Evolutionary conservation across 2,888 invertebrate species (phyloP), one percentile per base, ranked within the genome.

Genomic region (Syrphus vitripennis): DNA sequence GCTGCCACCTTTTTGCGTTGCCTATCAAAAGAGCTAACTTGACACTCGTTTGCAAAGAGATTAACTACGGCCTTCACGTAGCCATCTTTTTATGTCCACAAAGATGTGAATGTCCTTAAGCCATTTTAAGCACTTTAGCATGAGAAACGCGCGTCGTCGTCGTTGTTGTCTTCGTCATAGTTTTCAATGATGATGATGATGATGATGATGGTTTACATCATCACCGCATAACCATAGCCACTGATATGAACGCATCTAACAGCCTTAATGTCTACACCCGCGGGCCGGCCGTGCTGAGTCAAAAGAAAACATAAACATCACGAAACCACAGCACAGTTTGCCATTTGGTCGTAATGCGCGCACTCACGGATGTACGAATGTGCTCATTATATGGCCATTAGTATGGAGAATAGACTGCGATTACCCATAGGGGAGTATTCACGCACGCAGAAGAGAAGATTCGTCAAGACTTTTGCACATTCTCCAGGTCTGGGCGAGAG

Each of bases 351-450:
- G 37, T 76, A 65, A 65, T 65, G 70, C 53, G 26, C 48, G n/a
- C 48, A 48, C 75, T 75, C 70, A 59, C 75, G 83, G 79, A 83
- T 79, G 74, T 70, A 57, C 63, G 42, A 50, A 59, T 77, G 76
- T 53, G 83, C 76, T 77, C 81, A 81, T 84, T 84, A 84, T 81
- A 72, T 77, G 72, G 26, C 65, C 76, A 84, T 81, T 84, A 84
- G 69, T 61, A 84, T 81, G 84, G 76, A 76, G 80, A 76, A 69
- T 71, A 71, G 83, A 12, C 53, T 53, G 45, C 34, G 19, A 80
- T 70, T 75, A 34, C 57, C 63, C 63, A 29, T 37, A 53, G 75
- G 70, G 70, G 55, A 65, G 10, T 45, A 55, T 16, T 29, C 48
- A 55, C 61, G 69, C 61, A 55, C 7, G 71, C 59, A 50, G 16